Evolutionary conservation across 1,140 invertebrate species (phyloP).

Genomic region (Periplaneta americana): DNA sequence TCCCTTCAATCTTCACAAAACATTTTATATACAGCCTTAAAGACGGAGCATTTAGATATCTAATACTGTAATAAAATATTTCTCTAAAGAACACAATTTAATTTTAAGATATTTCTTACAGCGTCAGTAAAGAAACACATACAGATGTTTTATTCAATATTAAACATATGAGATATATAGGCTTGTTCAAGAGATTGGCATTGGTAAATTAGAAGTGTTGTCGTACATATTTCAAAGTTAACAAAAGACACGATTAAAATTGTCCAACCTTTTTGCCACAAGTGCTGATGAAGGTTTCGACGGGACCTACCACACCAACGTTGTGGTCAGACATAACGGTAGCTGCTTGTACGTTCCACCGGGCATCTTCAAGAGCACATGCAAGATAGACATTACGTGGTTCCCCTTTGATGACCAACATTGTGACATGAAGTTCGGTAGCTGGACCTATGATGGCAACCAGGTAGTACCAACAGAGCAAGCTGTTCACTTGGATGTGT

Average conservation of each 20-base stretch:
- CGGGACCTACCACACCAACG: slow-evolving; percentile 95
- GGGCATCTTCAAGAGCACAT: slow-evolving; percentile 98
- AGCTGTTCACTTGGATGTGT: background rate
- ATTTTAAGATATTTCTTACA: no score
- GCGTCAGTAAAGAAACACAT: no score
- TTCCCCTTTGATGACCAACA: slow-evolving; percentile 98
- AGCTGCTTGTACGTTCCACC: slow-evolving; percentile 95
- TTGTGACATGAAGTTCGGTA: slow-evolving; percentile 94
- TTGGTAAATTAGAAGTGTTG: no score
- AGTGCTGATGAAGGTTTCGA: slow-evolving; percentile 98
- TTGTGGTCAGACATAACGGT: slow-evolving; percentile 92
- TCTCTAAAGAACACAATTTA: no score
- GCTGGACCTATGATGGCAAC: slow-evolving; percentile 91
- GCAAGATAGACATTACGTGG: slow-evolving; percentile 98
- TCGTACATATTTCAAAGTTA: no score
- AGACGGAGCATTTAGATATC: no score
- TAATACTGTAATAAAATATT: no score
- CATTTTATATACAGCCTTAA: no score
- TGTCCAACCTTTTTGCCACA: slow-evolving; percentile 18
- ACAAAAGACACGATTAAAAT: background rate
- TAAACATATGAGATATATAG: no score
- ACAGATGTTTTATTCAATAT: no score
- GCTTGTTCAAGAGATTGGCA: no score
- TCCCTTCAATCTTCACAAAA: no score
- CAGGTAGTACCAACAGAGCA: slow-evolving; percentile 53